Evolutionary conservation across 92 coral and sea anemone genomes (phyloP).

Genomic region (Phymanthus crucifer): DNA sequence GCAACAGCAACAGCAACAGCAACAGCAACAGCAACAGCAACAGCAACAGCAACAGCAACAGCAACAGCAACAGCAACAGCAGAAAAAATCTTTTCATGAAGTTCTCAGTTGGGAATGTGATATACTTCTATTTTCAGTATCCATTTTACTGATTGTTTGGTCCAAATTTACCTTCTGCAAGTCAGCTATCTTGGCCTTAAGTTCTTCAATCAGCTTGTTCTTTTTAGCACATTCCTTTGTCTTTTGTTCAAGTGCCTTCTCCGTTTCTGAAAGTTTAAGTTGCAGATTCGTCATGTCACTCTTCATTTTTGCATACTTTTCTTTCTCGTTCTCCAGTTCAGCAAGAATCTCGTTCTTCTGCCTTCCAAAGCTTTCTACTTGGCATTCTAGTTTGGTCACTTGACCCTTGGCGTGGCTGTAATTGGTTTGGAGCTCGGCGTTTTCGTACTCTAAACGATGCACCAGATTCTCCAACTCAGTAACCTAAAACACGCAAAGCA

Average conservation of each 20-base stretch:
- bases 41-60: too few species aligned
- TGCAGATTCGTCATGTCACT: constrained; percentile 55
- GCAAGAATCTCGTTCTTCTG: constrained; percentile 61
- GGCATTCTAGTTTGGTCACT: constrained; percentile 57
- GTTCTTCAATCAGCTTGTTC: constrained; percentile 65
- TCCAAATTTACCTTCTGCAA: constrained; percentile 39
- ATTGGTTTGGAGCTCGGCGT: constrained; percentile 65
- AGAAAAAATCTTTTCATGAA: not conserved
- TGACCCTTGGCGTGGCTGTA: constrained; percentile 51
- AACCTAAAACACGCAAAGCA: constrained; percentile 10
- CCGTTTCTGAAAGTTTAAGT: constrained; percentile 51
- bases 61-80: too few species aligned
- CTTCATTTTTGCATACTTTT: constrained; percentile 48
- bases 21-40: too few species aligned
- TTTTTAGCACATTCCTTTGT: constrained; percentile 62
- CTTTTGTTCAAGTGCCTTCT: constrained; percentile 60
- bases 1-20: too few species aligned
- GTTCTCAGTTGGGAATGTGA: not conserved
- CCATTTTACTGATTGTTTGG: not conserved
- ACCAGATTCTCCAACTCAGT: constrained; percentile 48
- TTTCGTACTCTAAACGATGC: constrained; percentile 46
- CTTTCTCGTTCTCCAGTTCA: constrained; percentile 77
- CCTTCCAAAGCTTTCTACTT: constrained; percentile 38
- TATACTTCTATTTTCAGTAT: not conserved
- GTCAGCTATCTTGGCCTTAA: constrained; percentile 56